phyloP scores from a whole-genome alignment of 2,113 vertebrate species.

The Trochalopteron elliotii region DNA sequence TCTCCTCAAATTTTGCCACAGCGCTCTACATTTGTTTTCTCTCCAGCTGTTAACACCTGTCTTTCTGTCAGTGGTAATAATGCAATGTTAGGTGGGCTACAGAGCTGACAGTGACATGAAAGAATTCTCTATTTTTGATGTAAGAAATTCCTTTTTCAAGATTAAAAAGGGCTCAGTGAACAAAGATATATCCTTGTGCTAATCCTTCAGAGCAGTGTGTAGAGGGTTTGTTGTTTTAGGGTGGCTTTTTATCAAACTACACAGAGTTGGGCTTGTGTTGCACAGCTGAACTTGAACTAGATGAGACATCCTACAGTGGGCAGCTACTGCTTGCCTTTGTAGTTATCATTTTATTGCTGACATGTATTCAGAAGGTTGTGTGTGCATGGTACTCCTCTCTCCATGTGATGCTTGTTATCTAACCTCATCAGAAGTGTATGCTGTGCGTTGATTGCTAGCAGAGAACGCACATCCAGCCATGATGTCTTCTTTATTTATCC shows the following conservation, averaged over 20 bases:
- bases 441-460: constrained; percentile 37
- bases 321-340: constrained; percentile 40
- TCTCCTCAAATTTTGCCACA: constrained; percentile 59
- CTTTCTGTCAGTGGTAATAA: constrained; percentile 64
- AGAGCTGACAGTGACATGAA: constrained; percentile 46
- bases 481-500: constrained; percentile 48
- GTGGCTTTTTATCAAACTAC: not conserved
- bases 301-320: constrained; percentile 22
- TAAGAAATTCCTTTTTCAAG: not conserved
- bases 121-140: constrained; percentile 50
- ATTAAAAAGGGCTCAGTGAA: not conserved
- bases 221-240: not conserved
- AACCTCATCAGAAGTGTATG: constrained; percentile 48
- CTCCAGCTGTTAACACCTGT: constrained; percentile 71
- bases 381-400: not conserved
- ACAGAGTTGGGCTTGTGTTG: not conserved
- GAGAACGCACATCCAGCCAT: not conserved
- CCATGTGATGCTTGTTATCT: constrained; percentile 36
- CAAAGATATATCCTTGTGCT: constrained; percentile 30
- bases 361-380: not conserved
- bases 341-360: constrained; percentile 41
- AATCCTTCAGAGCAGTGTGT: not conserved
- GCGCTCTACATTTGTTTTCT: constrained; percentile 45
- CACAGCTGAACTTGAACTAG: not conserved
- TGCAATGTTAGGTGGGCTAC: constrained; percentile 21